Evolutionary conservation across 2,888 invertebrate genomes (phyloP).

Genomic region (Netelia melanura): DNA sequence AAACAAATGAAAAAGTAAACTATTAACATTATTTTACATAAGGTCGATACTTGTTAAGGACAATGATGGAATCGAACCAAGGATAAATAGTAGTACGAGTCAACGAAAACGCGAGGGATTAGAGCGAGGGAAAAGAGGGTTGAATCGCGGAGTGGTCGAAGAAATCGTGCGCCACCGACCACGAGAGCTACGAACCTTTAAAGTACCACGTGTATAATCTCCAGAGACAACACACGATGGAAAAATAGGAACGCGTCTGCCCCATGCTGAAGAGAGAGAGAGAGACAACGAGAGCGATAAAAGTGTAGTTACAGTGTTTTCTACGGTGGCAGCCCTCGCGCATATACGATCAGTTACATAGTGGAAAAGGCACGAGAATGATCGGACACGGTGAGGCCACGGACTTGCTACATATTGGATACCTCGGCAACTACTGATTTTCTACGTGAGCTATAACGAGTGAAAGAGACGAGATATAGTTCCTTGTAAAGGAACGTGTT

Average conservation of each 20-base stretch:
- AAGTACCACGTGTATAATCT: no score
- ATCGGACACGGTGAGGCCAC: conserved; percentile 28
- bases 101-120: conserved; percentile 25
- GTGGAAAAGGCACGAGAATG: conserved; percentile 44
- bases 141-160: conserved; percentile 17
- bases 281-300: conserved; percentile 37
- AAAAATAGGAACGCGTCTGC: neutral
- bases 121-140: neutral
- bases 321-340: neutral
- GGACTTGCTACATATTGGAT: conserved; percentile 20
- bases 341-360: conserved; percentile 31
- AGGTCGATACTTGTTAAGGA: neutral
- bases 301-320: conserved; percentile 26
- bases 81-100: conserved; percentile 31
- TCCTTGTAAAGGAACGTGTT: conserved; percentile 51
- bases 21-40: neutral
- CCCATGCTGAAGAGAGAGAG: neutral
- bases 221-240: no score
- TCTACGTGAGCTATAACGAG: conserved; percentile 8
- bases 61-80: neutral
- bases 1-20: neutral
- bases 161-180: conserved; percentile 24
- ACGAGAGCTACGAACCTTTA: conserved; percentile 11
- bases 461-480: conserved; percentile 50
- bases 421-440: conserved; percentile 28